Evolutionary conservation across 2,797 vertebrate species (phyloP).

Genomic region (Ibycter americanus): DNA sequence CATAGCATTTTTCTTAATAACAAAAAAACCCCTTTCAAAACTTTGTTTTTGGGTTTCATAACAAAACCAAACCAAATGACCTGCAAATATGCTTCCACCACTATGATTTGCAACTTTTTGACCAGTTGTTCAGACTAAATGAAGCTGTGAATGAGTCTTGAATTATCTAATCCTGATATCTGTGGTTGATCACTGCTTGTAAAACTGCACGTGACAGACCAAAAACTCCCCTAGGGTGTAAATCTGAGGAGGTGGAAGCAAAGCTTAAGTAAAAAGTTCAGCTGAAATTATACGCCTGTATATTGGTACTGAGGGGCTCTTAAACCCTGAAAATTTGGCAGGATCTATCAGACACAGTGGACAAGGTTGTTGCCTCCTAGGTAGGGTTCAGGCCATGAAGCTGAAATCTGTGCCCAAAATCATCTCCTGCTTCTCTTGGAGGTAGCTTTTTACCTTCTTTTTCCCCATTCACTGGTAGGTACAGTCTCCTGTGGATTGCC

Average conservation of each 20-base stretch:
- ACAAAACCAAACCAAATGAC: not conserved
- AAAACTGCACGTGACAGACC: not conserved
- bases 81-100: fast-evolving
- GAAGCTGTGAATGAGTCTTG: not conserved
- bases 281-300: fast-evolving
- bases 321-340: not conserved
- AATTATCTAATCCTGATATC: not conserved
- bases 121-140: not conserved
- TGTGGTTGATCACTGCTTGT: not conserved
- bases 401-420: not conserved
- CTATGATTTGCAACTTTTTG: not conserved
- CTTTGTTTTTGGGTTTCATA: not conserved
- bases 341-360: not conserved
- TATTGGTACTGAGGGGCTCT: not conserved
- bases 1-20: not conserved
- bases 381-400: not conserved
- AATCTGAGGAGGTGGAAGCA: not conserved
- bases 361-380: not conserved
- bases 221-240: not conserved
- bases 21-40: not conserved
- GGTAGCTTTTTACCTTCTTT: not conserved
- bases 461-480: not conserved
- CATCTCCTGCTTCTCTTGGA: not conserved
- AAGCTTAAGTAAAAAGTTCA: not conserved
- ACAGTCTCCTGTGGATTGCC: not conserved